These are phyloP conservation scores for Petaurus breviceps DNA, from an alignment of 2,113 vertebrate species.

Conservation along the genomic window DNA sequence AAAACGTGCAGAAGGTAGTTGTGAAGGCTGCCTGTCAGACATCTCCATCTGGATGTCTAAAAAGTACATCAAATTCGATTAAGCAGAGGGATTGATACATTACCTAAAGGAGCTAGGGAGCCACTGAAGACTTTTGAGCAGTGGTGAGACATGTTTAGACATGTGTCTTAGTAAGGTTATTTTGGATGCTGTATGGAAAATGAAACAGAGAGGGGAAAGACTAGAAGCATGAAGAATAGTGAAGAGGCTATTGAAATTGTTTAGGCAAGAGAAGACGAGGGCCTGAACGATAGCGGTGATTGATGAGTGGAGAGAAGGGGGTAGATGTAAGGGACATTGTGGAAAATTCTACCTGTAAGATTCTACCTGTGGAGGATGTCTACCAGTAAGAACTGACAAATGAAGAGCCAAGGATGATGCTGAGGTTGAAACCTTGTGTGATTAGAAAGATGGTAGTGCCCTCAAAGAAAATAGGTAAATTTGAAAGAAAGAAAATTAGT, in stretches of 20 bases:
- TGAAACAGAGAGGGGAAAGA: not conserved
- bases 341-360: too few relatives aligned
- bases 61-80: not conserved
- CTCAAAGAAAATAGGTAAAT: not conserved
- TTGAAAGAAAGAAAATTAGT: not conserved
- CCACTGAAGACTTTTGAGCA: not conserved
- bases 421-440: not conserved
- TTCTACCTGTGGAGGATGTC: too few relatives aligned
- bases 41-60: not conserved
- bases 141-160: not conserved
- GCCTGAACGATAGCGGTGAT: not conserved
- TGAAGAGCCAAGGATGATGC: not conserved
- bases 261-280: not conserved
- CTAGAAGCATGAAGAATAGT: not conserved
- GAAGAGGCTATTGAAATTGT: not conserved
- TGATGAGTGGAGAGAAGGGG: not conserved
- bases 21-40: not conserved
- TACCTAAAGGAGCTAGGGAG: not conserved
- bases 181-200: not conserved
- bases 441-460: not conserved
- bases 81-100: not conserved
- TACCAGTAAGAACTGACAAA: not conserved
- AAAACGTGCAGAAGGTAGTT: not conserved
- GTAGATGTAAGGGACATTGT: not conserved
- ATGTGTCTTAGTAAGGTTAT: not conserved